phyloP scores from a whole-genome alignment of 2,888 invertebrate species.

The Tridacna gigas region DNA sequence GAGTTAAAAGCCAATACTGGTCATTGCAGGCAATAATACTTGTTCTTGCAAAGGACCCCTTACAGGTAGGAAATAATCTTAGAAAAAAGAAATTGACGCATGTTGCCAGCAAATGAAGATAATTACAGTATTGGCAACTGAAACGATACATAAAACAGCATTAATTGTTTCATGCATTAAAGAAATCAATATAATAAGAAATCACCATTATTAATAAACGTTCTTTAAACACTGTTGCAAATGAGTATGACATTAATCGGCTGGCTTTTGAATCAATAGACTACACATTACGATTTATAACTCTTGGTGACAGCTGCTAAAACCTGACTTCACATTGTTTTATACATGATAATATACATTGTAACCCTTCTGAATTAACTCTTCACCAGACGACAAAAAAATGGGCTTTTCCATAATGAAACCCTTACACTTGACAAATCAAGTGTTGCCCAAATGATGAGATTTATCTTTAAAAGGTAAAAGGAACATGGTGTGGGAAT shows the following conservation, averaged over 20 bases:
- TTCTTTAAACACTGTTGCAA: constrained; percentile 28
- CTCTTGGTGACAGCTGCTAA: constrained; percentile 9
- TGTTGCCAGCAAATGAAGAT: not conserved
- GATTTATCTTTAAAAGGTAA: too few species aligned
- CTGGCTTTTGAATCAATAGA: constrained; percentile 16
- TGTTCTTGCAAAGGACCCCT: too few species aligned
- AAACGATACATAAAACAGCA: not conserved
- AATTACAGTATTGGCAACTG: constrained; percentile 1
- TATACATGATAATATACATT: constrained; percentile 1
- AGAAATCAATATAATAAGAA: constrained; percentile 24
- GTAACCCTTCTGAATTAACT: not conserved
- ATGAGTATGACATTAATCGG: constrained; percentile 27
- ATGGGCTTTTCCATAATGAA: too few species aligned
- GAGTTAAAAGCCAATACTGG: too few species aligned
- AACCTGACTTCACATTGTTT: not conserved
- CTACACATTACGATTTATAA: constrained; percentile 21
- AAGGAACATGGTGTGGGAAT: not conserved
- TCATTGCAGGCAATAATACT: too few species aligned
- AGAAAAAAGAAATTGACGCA: too few species aligned
- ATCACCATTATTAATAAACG: constrained; percentile 23
- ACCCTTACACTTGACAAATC: too few species aligned
- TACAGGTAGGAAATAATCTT: too few species aligned
- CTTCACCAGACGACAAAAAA: not conserved
- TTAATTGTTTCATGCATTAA: constrained; percentile 26
- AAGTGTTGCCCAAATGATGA: too few species aligned